A percentile compares a stretch with the other conserved stretches of the same genome.
phyloP scores from a whole-genome alignment of 2,797 vertebrate species.

The Halcyon chelicuti region DNA sequence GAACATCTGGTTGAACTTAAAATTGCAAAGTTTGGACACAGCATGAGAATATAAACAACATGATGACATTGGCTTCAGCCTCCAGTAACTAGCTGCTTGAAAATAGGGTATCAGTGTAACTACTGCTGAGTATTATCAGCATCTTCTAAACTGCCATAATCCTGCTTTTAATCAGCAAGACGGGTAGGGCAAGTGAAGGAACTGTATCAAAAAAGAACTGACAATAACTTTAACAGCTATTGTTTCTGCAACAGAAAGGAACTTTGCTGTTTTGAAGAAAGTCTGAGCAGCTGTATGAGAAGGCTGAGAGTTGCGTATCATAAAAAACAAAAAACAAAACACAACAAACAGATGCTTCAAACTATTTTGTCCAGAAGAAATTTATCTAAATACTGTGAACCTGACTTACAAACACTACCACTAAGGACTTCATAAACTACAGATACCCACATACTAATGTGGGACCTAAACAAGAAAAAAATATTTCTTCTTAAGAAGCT shows the following conservation, averaged over 20 bases:
- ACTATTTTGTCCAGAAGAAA: background rate
- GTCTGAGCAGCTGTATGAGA: background rate
- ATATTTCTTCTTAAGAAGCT: background rate
- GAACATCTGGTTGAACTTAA: constrained; percentile 41
- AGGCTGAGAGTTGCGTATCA: background rate
- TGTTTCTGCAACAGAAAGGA: background rate
- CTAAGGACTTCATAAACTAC: background rate
- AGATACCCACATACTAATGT: background rate
- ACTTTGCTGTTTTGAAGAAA: background rate
- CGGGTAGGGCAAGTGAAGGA: background rate
- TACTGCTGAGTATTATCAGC: background rate
- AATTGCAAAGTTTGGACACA: constrained; percentile 4
- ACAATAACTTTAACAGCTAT: background rate
- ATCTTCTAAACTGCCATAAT: background rate
- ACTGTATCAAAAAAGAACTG: background rate
- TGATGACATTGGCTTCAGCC: constrained; percentile 15
- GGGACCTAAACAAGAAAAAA: background rate
- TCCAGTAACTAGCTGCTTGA: background rate
- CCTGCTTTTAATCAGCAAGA: background rate
- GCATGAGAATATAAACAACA: constrained; percentile 17
- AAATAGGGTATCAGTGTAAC: background rate
- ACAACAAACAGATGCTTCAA: background rate
- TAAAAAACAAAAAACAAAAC: background rate
- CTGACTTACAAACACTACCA: background rate
- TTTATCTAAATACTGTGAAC: background rate